Evolutionary conservation across 2,113 vertebrate species (phyloP).

Genomic region (Melanerpes aurifrons): DNA sequence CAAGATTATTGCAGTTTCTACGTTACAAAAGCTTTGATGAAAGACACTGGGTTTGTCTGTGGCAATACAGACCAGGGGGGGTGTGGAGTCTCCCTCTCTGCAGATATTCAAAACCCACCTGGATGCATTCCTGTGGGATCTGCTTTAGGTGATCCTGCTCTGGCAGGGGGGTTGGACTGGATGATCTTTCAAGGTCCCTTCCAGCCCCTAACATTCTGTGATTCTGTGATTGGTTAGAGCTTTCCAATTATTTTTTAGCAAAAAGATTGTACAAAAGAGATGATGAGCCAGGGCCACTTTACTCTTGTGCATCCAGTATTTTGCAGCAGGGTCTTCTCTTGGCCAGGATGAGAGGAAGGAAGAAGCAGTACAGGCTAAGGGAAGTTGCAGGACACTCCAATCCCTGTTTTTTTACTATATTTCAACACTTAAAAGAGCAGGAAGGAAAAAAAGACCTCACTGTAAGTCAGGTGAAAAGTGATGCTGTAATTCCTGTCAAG

Average conservation of each 20-base stretch:
- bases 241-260: background rate
- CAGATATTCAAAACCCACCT: too few species aligned
- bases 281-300: fast-evolving
- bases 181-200: too few species aligned
- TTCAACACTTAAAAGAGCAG: background rate
- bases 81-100: too few species aligned
- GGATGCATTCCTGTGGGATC: too few species aligned
- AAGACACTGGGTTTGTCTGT: background rate
- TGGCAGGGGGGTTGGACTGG: too few species aligned
- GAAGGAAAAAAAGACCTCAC: background rate
- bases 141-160: too few species aligned
- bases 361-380: background rate
- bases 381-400: background rate
- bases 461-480: background rate
- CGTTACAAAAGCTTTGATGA: background rate
- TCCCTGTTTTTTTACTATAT: background rate
- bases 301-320: background rate
- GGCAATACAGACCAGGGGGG: background rate
- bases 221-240: background rate
- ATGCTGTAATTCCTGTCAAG: background rate
- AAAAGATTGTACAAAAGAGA: background rate
- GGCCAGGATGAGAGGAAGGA: background rate
- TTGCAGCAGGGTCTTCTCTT: fast-evolving
- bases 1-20: background rate
- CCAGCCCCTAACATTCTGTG: too few species aligned